Evolutionary conservation across 2,888 invertebrate genomes (phyloP), one percentile per base, ranked within the genome.

Genomic region (Alloplasta piceator): DNA sequence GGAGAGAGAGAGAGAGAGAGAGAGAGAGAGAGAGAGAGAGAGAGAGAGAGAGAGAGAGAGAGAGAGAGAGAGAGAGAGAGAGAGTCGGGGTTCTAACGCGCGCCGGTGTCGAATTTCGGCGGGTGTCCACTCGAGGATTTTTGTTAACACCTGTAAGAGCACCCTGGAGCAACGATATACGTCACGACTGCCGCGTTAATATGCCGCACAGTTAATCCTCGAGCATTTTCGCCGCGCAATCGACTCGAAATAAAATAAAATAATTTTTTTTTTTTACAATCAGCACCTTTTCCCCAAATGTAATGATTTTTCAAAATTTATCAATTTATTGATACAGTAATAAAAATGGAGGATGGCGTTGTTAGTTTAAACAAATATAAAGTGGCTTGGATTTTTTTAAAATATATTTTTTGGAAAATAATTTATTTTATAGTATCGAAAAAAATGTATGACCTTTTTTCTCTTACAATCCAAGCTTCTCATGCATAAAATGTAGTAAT

Each of bases 121-220:
- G 73, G 70, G 80, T 74, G 79, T 68, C 80, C 81, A 74, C 75
- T 73, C 74, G 72, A 75, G 75, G 78, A 84, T 80, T 83, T 77
- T 70, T 76, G 78, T 84, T 83, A 82, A 84, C 84, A 84, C 83
- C 83, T 84, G 84, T 82, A 83, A 83, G 68, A 75, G 73, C 84
- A 73, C 58, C 81, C 79, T 60, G 50, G 73, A 79, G 74, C 82
- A 82, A 77, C 78, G 84, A 80, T 84, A 78, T 82, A 78, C 74
- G 67, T 78, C 67, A 82, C 78, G 38, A 61, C 36, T 38, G 36
- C 12, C 41, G n/a, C 74, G 36, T 50, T 16, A 9, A 41, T 64
- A 41, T 39, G 7, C 16, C 6, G 6, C 43, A 43, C 12, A 52
- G 14, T 52, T 52, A 16, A 52, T 52, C 52, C 52, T 52, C 7